Conservation (phyloP, 2,797 vertebrate species). For the Huso huso region DNA sequence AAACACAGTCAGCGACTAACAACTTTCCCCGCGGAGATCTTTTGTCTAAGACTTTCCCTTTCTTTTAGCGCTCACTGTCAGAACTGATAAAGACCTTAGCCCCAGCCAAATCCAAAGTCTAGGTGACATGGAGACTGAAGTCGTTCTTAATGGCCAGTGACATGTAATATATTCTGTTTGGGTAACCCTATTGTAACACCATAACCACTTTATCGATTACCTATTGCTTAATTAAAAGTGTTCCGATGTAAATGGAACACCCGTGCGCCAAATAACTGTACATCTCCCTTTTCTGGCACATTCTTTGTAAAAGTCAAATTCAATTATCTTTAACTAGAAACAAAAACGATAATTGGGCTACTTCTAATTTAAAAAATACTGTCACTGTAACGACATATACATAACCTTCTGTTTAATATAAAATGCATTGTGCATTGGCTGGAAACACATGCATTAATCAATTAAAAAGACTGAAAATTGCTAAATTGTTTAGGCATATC, state of each 20-base stretch:
- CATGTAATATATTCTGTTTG: constrained; percentile 19
- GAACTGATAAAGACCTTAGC: constrained; percentile 26
- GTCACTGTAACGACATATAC: no score
- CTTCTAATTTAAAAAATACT: no score
- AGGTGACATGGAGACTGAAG: constrained; percentile 24
- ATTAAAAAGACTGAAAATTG: no score
- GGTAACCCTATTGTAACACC: constrained; percentile 14
- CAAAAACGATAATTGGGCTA: no score
- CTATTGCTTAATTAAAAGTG: constrained; percentile 18
- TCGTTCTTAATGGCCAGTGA: constrained; percentile 11
- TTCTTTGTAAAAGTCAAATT: background rate
- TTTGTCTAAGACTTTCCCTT: constrained; percentile 41
- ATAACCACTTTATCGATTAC: constrained; percentile 26
- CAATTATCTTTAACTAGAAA: constrained; percentile 8
- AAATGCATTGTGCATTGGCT: no score
- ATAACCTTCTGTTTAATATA: no score
- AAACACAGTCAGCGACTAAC: constrained; percentile 42
- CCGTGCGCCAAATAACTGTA: constrained; percentile 7
- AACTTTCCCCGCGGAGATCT: constrained; percentile 39
- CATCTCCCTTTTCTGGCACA: background rate
- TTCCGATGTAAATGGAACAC: constrained; percentile 14
- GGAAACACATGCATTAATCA: no score
- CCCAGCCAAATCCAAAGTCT: constrained; percentile 25
- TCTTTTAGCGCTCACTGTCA: constrained; percentile 30
- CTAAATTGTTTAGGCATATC: no score